Base-by-base conservation (phyloP, 2,113 vertebrate species). In the Caranx melampygus region DNA sequence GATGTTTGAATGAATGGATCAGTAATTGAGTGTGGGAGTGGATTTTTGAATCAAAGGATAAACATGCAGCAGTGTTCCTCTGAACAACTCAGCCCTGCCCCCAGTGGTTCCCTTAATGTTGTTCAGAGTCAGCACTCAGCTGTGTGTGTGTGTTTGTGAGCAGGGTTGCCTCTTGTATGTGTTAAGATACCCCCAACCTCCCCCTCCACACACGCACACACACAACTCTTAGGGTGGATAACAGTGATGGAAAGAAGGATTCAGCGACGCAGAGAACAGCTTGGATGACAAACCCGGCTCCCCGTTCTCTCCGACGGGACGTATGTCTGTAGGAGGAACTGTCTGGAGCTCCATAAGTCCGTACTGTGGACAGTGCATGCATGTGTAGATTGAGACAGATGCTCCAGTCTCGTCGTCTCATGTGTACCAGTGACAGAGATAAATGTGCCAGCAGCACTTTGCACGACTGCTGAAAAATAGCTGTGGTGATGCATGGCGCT, bases 341-440 rank as follows among this genome's bases (percentile, higher is more conserved):
- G 80, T 87, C 85, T 87, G 76, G 42, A 51, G 5, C 82, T 69
- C 49, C 63, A 62, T 51, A 64, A 55, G 74, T 89, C 81, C 83
- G 79, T 81, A 66, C 77, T 82, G 86, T 42, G 20, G 52, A 78
- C 81, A 78, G 75, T 31, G 67, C 70, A 76, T 57, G 65, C 15
- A 54, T 61, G 82, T 87, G 58, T 74, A 75, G 76, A 88, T 67
- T 76, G 68, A 84, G 80, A 89, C 85, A 72, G 84, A 90, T 88
- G 83, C 85, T 81, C 60, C 2, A 1, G 79, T 66, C 65, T 70
- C 47, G 63, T 61, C 42, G 21, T 84, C 78, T 83, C 82, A 37
- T 69, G 61, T 68, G 65, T 55, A 62, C 52, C 35, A 35, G 62
- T 80, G 87, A 89, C 91, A 64, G 72, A 79, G 88, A 91, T 82